These are phyloP conservation scores for Hydrolagus colliei DNA, from an alignment of 2,797 vertebrate genomes.

Conservation along the genomic window DNA sequence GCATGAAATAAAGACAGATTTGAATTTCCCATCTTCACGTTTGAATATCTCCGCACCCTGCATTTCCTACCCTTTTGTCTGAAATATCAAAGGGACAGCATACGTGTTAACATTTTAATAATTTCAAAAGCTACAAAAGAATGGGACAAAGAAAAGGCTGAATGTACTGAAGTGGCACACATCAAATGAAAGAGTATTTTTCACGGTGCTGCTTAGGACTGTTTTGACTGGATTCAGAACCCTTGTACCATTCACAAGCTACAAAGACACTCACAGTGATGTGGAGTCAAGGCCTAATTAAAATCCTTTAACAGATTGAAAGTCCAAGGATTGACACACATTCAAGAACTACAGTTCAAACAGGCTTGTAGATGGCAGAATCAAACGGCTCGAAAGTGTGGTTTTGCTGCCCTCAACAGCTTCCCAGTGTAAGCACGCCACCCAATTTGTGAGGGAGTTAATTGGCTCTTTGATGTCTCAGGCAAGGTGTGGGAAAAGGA, in stretches of 20 bases:
- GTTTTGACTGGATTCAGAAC: conserved; percentile 55
- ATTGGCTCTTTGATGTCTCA: conserved; percentile 95
- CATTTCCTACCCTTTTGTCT: conserved; percentile 86
- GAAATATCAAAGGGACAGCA: conserved; percentile 94
- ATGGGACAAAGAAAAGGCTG: conserved; percentile 69
- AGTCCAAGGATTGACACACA: conserved; percentile 55
- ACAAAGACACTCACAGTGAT: conserved; percentile 64
- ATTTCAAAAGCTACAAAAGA: conserved; percentile 79
- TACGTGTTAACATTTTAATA: conserved; percentile 93
- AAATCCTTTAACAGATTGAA: conserved; percentile 68
- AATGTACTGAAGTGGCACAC: conserved; percentile 69
- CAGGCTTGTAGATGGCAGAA: conserved; percentile 56
- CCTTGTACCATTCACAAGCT: conserved; percentile 64
- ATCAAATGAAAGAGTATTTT: conserved; percentile 64
- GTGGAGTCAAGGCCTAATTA: conserved; percentile 72
- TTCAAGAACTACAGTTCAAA: conserved; percentile 56
- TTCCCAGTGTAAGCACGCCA: conserved; percentile 74
- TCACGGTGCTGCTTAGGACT: conserved; percentile 54
- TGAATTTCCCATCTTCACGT: conserved; percentile 72
- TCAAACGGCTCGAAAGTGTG: conserved; percentile 58
- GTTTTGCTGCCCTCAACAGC: conserved; percentile 76
- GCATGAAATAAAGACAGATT: conserved; percentile 70
- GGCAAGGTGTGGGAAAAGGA: conserved; percentile 69
- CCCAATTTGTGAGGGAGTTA: conserved; percentile 81
- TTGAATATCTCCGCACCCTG: conserved; percentile 59